These are phyloP conservation scores for Oscarella lobularis DNA, from an alignment of 37 sponge, comb jelly and placozoan genomes.

Conservation along the genomic window DNA sequence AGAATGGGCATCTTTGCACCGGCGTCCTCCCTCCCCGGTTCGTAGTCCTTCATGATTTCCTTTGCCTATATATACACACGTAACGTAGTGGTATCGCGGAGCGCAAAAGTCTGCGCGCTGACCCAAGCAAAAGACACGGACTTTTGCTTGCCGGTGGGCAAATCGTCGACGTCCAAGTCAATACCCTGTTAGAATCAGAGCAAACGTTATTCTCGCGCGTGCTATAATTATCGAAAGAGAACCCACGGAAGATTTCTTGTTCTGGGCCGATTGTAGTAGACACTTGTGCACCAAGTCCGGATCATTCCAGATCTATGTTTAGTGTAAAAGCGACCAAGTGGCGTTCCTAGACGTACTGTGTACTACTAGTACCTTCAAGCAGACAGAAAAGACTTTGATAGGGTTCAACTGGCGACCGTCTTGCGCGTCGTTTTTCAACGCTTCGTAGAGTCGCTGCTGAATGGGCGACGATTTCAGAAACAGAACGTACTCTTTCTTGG, in stretches of 20 bases:
- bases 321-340: no score
- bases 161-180: not conserved
- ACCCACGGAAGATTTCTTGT: not conserved
- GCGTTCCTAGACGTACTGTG: not conserved
- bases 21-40: constrained; percentile 47
- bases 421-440: constrained; percentile 14
- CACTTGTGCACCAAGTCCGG: constrained; percentile 75
- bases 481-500: constrained; percentile 77
- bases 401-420: constrained; percentile 9
- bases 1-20: constrained; percentile 76
- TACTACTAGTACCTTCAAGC: constrained; percentile 45
- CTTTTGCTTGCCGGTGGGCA: not conserved
- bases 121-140: not conserved
- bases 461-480: constrained; percentile 47
- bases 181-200: not conserved
- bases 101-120: not conserved
- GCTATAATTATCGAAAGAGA: no score
- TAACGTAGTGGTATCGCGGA: no score
- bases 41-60: constrained; percentile 19
- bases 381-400: constrained; percentile 72
- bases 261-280: constrained; percentile 8
- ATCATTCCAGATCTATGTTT: constrained; percentile 98
- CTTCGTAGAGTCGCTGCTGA: constrained; percentile 49
- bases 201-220: no score
- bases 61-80: not conserved